phyloP scores from a whole-genome alignment of 2,797 vertebrate species.

The Telmatherina bonti region DNA sequence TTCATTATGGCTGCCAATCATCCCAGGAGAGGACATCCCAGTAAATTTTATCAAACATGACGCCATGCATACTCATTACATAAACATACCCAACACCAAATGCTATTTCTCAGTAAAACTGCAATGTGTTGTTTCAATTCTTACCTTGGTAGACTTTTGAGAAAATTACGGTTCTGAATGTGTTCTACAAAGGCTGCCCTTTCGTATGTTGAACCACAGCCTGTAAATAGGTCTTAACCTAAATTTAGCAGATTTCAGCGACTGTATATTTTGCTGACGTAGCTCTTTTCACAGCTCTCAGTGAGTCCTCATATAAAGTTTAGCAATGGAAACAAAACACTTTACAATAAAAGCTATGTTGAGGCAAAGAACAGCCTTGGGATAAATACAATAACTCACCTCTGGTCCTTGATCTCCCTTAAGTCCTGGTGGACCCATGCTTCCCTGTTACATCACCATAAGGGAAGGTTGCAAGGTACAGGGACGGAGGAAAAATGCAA shows the following conservation, averaged over 20 bases:
- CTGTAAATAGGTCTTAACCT: neutral
- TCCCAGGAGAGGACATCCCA: no score
- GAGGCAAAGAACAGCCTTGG: conserved; percentile 9
- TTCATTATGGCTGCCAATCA: no score
- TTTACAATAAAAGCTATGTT: neutral
- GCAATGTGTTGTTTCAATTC: no score
- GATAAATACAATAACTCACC: conserved; percentile 74
- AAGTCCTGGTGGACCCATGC: conserved; percentile 85
- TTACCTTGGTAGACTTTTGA: no score
- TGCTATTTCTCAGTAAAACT: neutral
- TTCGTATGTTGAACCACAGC: neutral
- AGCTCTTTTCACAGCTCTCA: neutral
- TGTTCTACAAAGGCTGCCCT: no score
- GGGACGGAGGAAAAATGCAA: conserved; percentile 16
- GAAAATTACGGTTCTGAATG: no score
- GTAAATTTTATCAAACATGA: no score
- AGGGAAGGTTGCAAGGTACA: conserved; percentile 14
- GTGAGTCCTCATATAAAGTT: neutral
- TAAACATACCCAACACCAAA: no score
- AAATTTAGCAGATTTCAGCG: conserved; percentile 5
- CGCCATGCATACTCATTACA: no score
- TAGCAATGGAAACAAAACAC: neutral
- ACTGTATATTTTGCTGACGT: neutral
- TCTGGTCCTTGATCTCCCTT: conserved; percentile 87
- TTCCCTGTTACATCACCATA: conserved; percentile 79